Evolutionary conservation across 2,113 vertebrate genomes (phyloP).

Genomic region (Forbesichthys agassizii): DNA sequence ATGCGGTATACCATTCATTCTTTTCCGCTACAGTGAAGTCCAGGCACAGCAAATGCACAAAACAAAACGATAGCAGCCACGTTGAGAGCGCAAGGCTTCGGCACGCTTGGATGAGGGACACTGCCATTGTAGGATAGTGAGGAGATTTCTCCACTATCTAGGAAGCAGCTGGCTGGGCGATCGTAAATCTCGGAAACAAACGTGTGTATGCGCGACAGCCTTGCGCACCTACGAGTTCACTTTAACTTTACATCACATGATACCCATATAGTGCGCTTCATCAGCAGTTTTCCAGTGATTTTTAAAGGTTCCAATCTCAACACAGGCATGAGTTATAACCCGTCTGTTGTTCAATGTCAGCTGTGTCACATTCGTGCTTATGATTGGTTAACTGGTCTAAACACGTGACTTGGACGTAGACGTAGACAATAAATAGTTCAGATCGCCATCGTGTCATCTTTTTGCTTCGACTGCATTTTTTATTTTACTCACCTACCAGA

Average conservation of each 20-base stretch:
- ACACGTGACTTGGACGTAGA: constrained; percentile 49
- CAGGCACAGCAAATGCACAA: constrained; percentile 93
- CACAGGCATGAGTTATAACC: not conserved
- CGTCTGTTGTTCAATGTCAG: constrained; percentile 56
- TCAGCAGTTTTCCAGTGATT: not conserved
- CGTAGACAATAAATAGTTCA: too few relatives aligned
- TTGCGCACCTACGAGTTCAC: not conserved
- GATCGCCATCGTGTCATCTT: too few relatives aligned
- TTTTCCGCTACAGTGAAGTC: constrained; percentile 98
- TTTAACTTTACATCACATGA: not conserved
- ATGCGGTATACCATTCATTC: constrained; percentile 99
- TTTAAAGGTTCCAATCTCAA: not conserved
- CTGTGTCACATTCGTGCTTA: constrained; percentile 25
- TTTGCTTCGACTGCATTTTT: too few relatives aligned
- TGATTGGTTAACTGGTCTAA: constrained; percentile 41
- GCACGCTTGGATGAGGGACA: constrained; percentile 89
- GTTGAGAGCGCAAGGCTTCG: constrained; percentile 95
- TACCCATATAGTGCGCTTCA: not conserved
- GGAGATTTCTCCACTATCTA: constrained; percentile 34
- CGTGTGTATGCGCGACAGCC: not conserved
- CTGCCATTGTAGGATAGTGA: constrained; percentile 78
- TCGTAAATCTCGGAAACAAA: not conserved
- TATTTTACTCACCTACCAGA: too few relatives aligned
- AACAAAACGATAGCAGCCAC: constrained; percentile 96
- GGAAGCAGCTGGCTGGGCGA: not conserved